phyloP scores from a whole-genome alignment of 2,888 invertebrate genomes.

The Acleris literana region DNA sequence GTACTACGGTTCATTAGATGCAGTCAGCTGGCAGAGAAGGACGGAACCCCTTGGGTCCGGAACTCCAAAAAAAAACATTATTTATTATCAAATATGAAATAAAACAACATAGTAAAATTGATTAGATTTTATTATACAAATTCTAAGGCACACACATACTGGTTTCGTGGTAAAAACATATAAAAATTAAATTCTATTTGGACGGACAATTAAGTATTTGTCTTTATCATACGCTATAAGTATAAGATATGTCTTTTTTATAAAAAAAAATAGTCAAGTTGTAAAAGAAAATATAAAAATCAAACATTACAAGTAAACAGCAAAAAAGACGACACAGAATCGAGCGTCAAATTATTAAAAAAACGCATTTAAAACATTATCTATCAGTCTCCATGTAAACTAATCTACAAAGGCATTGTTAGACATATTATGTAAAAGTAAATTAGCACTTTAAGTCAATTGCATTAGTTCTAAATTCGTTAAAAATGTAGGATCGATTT shows the following conservation, averaged over 20 bases:
- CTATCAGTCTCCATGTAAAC: conserved; percentile 1
- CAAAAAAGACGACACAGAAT: background rate
- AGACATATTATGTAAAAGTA: background rate
- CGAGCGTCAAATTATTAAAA: too few species aligned
- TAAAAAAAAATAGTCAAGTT: background rate
- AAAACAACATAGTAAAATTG: conserved; percentile 1
- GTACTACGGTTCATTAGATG: too few species aligned
- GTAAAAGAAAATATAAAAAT: background rate
- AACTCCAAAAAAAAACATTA: too few species aligned
- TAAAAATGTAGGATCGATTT: too few species aligned
- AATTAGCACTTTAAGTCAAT: too few species aligned
- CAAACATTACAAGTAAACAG: background rate
- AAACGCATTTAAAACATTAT: background rate
- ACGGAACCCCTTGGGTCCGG: too few species aligned
- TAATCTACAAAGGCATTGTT: background rate
- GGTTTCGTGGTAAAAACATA: conserved; percentile 7
- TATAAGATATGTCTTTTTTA: too few species aligned
- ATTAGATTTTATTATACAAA: conserved; percentile 23
- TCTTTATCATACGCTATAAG: background rate
- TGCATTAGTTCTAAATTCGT: too few species aligned
- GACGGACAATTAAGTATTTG: conserved; percentile 27
- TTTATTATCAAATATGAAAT: background rate
- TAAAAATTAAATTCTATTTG: conserved; percentile 18
- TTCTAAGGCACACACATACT: conserved; percentile 30
- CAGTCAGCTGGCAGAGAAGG: too few species aligned